Base-by-base conservation (phyloP, 2,797 vertebrate species). In the Cichlasoma orientale region DNA sequence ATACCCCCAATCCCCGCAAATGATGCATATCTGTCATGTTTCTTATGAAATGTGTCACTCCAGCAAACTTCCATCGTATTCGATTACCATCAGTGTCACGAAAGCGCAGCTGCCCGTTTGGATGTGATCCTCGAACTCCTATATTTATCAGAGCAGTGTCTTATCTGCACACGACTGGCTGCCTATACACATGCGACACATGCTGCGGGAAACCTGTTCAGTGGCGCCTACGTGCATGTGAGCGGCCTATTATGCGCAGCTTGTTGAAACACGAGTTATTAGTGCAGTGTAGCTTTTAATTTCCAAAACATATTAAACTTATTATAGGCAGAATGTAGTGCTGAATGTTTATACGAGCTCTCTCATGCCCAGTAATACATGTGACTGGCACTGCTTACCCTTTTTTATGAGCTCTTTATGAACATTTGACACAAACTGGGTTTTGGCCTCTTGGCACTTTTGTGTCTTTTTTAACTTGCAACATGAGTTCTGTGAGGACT, bases 21-120 rank as follows among this genome's bases (percentile, higher is more conserved):
- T n/a, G 27, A 77, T 58, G 63, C 61, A 77, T 55, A 50, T 27
- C 80, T 77, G 85, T 86, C 77, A 75, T 72, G 75, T 87, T 85
- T 89, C 63, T 66, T 77, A 72, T 77, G 76, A 88, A 82, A 58
- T 23, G 53, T 89, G 87, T 87, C 90, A 78, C 82, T 85, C 77
- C 74, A 66, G 83, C 61, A 78, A 87, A 83, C 72, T 69, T 82
- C 53, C 54, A 38, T 81, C 66, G 2, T 80, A 69, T 91, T 86
- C 33, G 29, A 56, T 94, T 89, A 84, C 89, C 47, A 16, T 83
- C 81, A 80, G 38, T 38, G 82, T 77, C 85, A 79, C 88, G 80
- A 88, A 88, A 88, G 82, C 74, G 77, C 89, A 93, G 94, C 91
- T 94, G 93, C 86, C 83, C 13, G 5, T 86, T 73, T 83, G 78